Evolutionary conservation across 2,888 invertebrate genomes (phyloP), one percentile per base, ranked within the genome.

Genomic region (Tetranychus piercei): DNA sequence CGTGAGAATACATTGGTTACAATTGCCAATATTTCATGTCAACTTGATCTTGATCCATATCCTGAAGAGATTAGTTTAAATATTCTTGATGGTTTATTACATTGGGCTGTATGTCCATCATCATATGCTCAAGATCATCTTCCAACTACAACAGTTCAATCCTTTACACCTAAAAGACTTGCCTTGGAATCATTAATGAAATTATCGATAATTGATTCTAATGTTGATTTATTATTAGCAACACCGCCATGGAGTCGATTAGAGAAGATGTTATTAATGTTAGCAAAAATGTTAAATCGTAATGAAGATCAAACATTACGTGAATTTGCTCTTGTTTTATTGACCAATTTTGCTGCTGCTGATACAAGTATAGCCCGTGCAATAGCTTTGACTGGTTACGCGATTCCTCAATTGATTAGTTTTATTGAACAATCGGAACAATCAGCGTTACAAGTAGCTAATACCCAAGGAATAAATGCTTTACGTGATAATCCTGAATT

Each of bases 71-170:
- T 97, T 80, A 91, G 94, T 78, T 87, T 93, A 78, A 94, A 96
- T 74, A 87, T 99, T 74, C 86, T 99, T 77, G 95, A 97, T 83
- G 97, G 96, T 44, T 87, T 99, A 77, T 85, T 99, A 76, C 96
- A 99, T 83, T 99, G 97, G 97, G 90, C 92, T 55, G 92, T 94
- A 75, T 97, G 96, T 83, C 92, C 94, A 1, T 93, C 96, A 73
- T 92, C 95, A 0, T 91, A 92, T 80, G 95, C 95, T 55, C 92
- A 92, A 80, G 97, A 97, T 85, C 92, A 95, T 65, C 90, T 97
- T 81, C 90, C 93, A 6, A 73, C 34, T 11, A 73, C 73, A 11
- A 89, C 90, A 1, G 87, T 88, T 67, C 87, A 88, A 0, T 83
- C 83, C 79, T 82, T 82, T 79, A 94, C 94, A 75, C 94, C 95